Percentiles rank a stretch among this genome's conserved stretches.
Evolutionary conservation across 1,140 invertebrate species (phyloP).

Genomic region (Amyelois transitella): DNA sequence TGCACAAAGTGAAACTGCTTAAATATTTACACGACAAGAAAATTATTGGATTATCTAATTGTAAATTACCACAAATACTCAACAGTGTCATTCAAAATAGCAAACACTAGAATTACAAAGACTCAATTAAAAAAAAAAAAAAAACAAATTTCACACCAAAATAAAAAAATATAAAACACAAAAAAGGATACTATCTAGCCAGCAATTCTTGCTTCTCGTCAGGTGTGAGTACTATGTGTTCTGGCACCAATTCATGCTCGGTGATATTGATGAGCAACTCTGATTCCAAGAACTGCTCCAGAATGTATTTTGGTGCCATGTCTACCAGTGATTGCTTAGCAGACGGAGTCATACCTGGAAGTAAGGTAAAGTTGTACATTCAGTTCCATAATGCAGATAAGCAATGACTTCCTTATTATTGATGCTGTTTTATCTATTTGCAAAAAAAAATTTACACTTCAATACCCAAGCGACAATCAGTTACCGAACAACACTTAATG

Average conservation of each 20-base stretch:
- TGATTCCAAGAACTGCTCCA: constrained; percentile 99
- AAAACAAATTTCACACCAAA: neutral
- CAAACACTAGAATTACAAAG: neutral
- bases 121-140: neutral
- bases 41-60: too few species aligned
- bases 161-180: neutral
- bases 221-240: constrained; percentile 98
- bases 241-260: constrained; percentile 98
- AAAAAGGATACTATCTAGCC: constrained; percentile 90
- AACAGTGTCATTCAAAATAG: too few species aligned
- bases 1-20: too few species aligned
- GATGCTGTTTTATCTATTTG: too few species aligned
- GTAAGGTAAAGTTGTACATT: too few species aligned
- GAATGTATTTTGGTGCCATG: constrained; percentile 99
- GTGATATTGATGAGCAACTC: constrained; percentile 99
- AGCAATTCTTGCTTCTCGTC: constrained; percentile 98
- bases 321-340: constrained; percentile 98
- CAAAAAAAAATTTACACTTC: too few species aligned
- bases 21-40: too few species aligned
- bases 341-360: constrained; percentile 97
- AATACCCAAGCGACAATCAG: too few species aligned
- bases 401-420: too few species aligned
- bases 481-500: too few species aligned
- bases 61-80: too few species aligned
- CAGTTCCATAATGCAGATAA: too few species aligned